Base-by-base conservation (phyloP, 2,888 invertebrate species). In the Choristoneura rosaceana region DNA sequence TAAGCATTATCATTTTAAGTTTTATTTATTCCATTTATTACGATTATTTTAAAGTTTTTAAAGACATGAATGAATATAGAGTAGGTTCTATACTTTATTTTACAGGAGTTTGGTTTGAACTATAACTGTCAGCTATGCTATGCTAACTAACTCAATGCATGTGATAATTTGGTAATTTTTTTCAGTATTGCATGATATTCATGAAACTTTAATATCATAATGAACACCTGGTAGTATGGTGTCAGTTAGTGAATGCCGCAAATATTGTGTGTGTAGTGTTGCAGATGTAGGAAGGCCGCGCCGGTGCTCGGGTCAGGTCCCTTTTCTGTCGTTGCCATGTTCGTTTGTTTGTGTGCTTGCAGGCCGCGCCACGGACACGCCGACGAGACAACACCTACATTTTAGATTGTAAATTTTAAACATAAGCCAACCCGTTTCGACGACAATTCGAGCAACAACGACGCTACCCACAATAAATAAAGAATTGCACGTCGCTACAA, bases 341-440 rank as follows among this genome's bases (percentile, higher is more conserved):
- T 82, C 79, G 85, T 91, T 87, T 92, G 89, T 93, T 93, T 92
- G 86, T 92, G 87, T 93, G 91, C 86, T 94, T 93, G 78, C 93
- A 94, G 93, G 68, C 80, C 81, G 83, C 80, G 80, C 81, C 79
- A 80, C 79, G 82, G 80, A 79, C 80, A 76, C 82, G 80, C 83
- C 81, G 82, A 78, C 80, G 81, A 81, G 81, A 81, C 83, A 83
- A 83, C 85, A 85, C 86, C 81, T 81, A 77, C 81, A 78, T 82
- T 87, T 78, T 92, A 92, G 88, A 87, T 85, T 82, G 76, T 90
- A 89, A 86, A 77, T 76, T 79, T 74, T 82, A 83, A 43, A 41
- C 41, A 59, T 73, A 73, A 73, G 71, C 68, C 47, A 59, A 73
- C 50, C 62, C 62, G 69, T 55, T 69, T 45, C 71, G 67, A 58